These are phyloP conservation scores for Ceratoteleas bidentatus DNA, from an alignment of 1,140 invertebrate genomes.

Conservation along the genomic window DNA sequence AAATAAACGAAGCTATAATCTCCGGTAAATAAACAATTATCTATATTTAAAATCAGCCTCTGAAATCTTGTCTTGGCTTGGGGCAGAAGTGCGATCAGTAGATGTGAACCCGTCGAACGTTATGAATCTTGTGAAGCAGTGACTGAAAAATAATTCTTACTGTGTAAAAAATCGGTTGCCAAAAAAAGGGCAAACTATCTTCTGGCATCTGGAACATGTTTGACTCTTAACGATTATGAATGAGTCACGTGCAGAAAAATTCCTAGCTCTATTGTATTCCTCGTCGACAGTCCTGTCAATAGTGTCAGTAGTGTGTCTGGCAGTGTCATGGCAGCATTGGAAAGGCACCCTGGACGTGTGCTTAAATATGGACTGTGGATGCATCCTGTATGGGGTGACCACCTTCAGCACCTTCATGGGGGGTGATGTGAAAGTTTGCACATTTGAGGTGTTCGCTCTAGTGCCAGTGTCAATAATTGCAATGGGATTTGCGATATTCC, in stretches of 20 bases:
- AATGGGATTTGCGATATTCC: too few species aligned
- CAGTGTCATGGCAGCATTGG: conserved; percentile 86
- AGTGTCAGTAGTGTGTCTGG: conserved; percentile 82
- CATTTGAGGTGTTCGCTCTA: too few species aligned
- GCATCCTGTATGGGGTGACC: too few species aligned
- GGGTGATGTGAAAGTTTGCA: too few species aligned
- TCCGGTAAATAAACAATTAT: conserved; percentile 34
- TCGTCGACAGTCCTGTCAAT: conserved; percentile 79
- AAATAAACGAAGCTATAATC: conserved; percentile 24
- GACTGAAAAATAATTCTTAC: too few species aligned
- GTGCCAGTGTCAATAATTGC: too few species aligned
- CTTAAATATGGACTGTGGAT: conserved; percentile 81
- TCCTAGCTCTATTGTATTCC: conserved; percentile 82
- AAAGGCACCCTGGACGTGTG: conserved; percentile 84
- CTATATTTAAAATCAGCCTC: conserved; percentile 44
- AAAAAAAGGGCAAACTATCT: background rate
- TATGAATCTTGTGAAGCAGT: conserved; percentile 5
- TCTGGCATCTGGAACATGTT: conserved; percentile 11
- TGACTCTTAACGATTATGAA: conserved; percentile 66
- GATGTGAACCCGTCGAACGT: conserved; percentile 14
- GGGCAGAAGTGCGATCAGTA: conserved; percentile 34
- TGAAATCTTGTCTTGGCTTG: conserved; percentile 5
- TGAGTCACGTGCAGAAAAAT: conserved; percentile 78
- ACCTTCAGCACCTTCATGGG: too few species aligned
- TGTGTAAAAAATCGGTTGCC: background rate